Percentiles rank a stretch among this genome's conserved stretches.
These are phyloP conservation scores for Chrysina gloriosa DNA, from an alignment of 2,888 invertebrate genomes.

Conservation along the genomic window DNA sequence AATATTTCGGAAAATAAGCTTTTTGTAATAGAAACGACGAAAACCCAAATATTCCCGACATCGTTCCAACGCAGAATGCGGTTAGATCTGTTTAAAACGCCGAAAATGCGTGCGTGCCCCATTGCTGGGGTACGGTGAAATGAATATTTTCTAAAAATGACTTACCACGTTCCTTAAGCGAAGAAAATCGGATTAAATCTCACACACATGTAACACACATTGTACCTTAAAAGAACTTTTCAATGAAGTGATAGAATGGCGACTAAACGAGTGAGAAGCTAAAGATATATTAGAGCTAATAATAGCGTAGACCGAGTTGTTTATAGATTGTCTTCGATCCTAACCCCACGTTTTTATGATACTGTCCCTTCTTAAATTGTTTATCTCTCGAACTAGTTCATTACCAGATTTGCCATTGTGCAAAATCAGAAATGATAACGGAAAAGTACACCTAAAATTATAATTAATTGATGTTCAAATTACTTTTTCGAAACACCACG, in stretches of 20 bases:
- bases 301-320: slow-evolving; percentile 61
- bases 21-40: too few species aligned
- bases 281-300: slow-evolving; percentile 62
- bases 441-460: too few species aligned
- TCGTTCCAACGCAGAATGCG: background rate
- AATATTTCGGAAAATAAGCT: background rate
- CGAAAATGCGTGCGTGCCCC: background rate
- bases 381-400: slow-evolving; percentile 26
- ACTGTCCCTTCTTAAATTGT: slow-evolving; percentile 21
- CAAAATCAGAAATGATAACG: background rate
- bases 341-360: slow-evolving; percentile 59
- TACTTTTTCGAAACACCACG: background rate
- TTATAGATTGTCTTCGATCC: slow-evolving; percentile 56
- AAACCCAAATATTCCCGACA: too few species aligned
- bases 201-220: slow-evolving; percentile 36
- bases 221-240: slow-evolving; percentile 37
- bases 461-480: background rate
- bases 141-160: background rate
- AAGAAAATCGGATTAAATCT: slow-evolving; percentile 17
- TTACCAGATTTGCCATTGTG: slow-evolving; percentile 3
- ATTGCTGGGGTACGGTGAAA: background rate
- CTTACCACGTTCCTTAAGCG: slow-evolving; percentile 13
- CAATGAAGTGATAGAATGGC: slow-evolving; percentile 34
- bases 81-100: background rate
- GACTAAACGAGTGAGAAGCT: slow-evolving; percentile 45